Conservation (phyloP, 1,140 invertebrate genomes). For the Plectus sambesii region DNA sequence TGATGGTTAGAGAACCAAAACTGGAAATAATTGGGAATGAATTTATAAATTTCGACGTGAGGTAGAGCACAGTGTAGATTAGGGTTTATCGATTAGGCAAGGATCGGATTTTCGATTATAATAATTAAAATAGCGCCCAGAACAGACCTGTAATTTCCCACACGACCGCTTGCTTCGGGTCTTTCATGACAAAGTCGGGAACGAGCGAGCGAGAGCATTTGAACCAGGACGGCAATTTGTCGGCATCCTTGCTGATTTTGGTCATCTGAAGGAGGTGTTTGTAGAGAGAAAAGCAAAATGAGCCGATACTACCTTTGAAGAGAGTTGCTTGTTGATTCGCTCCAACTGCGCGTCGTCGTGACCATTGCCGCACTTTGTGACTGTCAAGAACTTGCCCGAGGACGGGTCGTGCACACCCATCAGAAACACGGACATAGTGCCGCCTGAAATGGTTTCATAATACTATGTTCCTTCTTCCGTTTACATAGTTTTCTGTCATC, state of each 20-base stretch:
- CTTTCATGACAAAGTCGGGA: conserved; percentile 71
- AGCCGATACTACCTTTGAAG: conserved; percentile 13
- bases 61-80: no score
- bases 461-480: no score
- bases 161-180: conserved; percentile 56
- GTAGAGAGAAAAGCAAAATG: conserved; percentile 18
- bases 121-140: no score
- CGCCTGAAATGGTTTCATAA: conserved; percentile 54
- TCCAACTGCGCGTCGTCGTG: conserved; percentile 72
- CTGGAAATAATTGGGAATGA: no score
- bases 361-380: conserved; percentile 63
- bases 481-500: no score
- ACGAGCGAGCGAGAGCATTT: conserved; percentile 66
- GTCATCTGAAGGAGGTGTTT: background rate
- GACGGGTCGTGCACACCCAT: conserved; percentile 71
- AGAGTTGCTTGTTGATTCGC: conserved; percentile 60
- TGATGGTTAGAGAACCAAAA: no score
- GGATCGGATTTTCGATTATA: no score
- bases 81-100: no score
- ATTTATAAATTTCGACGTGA: no score
- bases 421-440: conserved; percentile 78
- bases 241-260: conserved; percentile 49
- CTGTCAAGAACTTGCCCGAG: conserved; percentile 65
- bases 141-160: conserved; percentile 14
- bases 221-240: conserved; percentile 66